Conservation (phyloP, 2,113 vertebrate genomes). For the Tychaedon coryphoeus region DNA sequence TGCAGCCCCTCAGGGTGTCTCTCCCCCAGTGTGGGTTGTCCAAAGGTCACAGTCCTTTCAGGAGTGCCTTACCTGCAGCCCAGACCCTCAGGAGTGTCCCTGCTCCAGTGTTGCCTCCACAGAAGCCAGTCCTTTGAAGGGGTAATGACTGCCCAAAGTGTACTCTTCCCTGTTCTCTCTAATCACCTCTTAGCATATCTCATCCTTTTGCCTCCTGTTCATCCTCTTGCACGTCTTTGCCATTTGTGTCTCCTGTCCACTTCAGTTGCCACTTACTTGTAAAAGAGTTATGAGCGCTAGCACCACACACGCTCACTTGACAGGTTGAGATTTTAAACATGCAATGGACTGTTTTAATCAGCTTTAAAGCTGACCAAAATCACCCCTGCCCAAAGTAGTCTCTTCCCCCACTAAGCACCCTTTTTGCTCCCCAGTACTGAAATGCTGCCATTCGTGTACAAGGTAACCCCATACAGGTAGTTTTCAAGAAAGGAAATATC, state of each 20-base stretch:
- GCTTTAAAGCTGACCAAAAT: neutral
- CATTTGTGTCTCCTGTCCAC: neutral
- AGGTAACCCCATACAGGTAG: neutral
- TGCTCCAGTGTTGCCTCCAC: neutral
- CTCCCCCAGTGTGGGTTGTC: rapidly evolving
- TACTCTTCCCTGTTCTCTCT: neutral
- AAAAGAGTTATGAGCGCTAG: neutral
- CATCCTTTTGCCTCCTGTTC: neutral
- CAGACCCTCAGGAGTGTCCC: neutral
- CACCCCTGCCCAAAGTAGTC: neutral
- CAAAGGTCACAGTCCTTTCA: neutral
- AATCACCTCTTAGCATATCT: neutral
- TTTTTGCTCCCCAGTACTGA: neutral
- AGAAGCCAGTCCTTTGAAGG: neutral
- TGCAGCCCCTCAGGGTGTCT: no score
- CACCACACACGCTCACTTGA: neutral
- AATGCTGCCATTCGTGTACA: neutral
- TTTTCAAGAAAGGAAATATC: neutral
- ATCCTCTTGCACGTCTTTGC: neutral
- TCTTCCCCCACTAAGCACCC: neutral
- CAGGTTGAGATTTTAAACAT: neutral
- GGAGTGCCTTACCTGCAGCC: neutral
- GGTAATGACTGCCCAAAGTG: rapidly evolving
- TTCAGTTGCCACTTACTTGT: neutral
- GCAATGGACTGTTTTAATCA: neutral